Conservation (phyloP, 2,797 vertebrate species). For the Acanthornis magna region DNA sequence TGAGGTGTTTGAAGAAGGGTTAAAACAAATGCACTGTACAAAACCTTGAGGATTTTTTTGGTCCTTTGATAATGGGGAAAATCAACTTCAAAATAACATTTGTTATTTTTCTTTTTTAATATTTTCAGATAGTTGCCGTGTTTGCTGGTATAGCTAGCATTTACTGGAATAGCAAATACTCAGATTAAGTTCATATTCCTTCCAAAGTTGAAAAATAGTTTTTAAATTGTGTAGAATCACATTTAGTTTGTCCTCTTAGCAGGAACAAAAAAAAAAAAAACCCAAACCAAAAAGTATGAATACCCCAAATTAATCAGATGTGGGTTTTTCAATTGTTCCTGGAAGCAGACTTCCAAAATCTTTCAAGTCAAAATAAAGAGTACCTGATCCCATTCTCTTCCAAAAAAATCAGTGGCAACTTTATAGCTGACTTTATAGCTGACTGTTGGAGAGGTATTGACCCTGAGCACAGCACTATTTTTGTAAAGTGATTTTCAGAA, state of each 20-base stretch:
- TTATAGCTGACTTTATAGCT: constrained; percentile 13
- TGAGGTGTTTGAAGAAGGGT: not conserved
- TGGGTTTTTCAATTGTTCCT: not conserved
- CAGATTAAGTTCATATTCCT: not conserved
- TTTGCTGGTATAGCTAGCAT: not conserved
- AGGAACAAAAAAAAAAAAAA: not conserved
- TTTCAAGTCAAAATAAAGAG: not conserved
- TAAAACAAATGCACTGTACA: not conserved
- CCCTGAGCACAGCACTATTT: not conserved
- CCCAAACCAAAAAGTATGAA: not conserved
- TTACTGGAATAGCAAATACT: not conserved
- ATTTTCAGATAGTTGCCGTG: not conserved
- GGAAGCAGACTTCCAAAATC: not conserved
- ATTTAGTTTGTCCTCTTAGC: not conserved
- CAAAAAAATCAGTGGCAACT: not conserved
- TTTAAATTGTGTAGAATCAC: not conserved
- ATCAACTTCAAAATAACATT: not conserved
- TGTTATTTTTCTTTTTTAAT: not conserved
- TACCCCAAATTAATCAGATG: not conserved
- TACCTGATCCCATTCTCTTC: not conserved
- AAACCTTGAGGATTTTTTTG: not conserved
- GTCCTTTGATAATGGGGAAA: not conserved
- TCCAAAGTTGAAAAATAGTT: not conserved
- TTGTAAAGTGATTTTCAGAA: constrained; percentile 46
- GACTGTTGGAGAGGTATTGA: constrained; percentile 7